phyloP scores from a whole-genome alignment of 2,888 invertebrate species.

The Pilophorus perplexus region DNA sequence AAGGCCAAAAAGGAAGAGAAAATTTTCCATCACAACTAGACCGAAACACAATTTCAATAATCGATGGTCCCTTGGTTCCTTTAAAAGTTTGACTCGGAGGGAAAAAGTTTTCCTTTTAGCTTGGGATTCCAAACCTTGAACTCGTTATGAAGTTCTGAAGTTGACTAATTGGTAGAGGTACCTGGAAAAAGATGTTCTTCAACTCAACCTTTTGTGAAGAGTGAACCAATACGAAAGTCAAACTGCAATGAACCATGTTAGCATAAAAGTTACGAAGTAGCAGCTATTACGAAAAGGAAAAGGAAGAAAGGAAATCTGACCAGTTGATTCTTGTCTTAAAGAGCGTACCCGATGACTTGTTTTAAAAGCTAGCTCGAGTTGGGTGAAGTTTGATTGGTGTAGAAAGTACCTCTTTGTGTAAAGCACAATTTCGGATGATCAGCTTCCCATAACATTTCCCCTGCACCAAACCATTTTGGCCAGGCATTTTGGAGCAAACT shows the following conservation, averaged over 20 bases:
- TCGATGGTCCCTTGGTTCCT: slow-evolving; percentile 8
- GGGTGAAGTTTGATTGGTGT: too few relatives aligned
- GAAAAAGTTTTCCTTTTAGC: background rate
- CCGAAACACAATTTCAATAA: slow-evolving; percentile 7
- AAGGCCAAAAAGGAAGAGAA: too few relatives aligned
- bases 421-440: too few relatives aligned
- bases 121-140: background rate
- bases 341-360: too few relatives aligned
- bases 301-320: background rate
- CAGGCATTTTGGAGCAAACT: too few relatives aligned
- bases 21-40: too few relatives aligned
- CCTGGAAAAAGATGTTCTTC: background rate
- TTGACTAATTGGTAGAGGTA: background rate
- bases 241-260: background rate
- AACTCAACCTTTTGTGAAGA: background rate
- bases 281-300: background rate
- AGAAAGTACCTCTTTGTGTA: too few relatives aligned
- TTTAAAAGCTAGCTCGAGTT: too few relatives aligned
- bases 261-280: background rate
- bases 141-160: background rate
- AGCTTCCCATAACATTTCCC: too few relatives aligned
- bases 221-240: background rate
- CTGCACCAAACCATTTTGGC: too few relatives aligned
- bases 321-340: too few relatives aligned
- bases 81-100: background rate